A percentile compares a stretch with the other conserved stretches of the same genome.
These are phyloP conservation scores for Oegoconia quadripuncta DNA, from an alignment of 2,888 invertebrate species.

Conservation along the genomic window DNA sequence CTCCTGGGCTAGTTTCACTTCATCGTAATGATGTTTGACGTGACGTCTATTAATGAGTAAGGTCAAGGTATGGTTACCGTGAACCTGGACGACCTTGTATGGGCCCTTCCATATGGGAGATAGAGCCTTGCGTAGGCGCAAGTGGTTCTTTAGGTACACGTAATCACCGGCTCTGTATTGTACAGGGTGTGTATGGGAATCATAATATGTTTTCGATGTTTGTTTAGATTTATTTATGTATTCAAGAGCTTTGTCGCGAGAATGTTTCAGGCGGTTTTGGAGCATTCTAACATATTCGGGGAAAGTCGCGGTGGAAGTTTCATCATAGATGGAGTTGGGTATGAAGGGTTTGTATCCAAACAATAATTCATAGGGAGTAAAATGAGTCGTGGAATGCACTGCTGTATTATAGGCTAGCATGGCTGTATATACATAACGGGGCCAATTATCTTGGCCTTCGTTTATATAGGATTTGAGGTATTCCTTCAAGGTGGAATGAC, in stretches of 20 bases:
- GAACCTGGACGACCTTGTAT: slow-evolving; percentile 24
- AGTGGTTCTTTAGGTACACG: slow-evolving; percentile 23
- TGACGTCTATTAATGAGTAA: slow-evolving; percentile 23
- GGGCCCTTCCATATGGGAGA: slow-evolving; percentile 30
- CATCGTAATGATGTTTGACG: slow-evolving; percentile 19
- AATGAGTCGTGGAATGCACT: slow-evolving; percentile 25
- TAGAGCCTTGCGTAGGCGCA: slow-evolving; percentile 20
- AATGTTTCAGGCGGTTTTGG: slow-evolving; percentile 23
- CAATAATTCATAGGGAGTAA: slow-evolving; percentile 36
- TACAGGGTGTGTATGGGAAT: too few relatives aligned
- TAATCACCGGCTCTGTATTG: slow-evolving; percentile 19
- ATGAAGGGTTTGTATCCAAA: slow-evolving; percentile 37
- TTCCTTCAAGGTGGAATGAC: slow-evolving; percentile 29
- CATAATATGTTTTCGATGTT: slow-evolving; percentile 29
- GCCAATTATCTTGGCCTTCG: slow-evolving; percentile 28
- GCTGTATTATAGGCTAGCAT: too few relatives aligned
- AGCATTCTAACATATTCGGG: slow-evolving; percentile 25
- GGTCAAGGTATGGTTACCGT: slow-evolving; percentile 22
- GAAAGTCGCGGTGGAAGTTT: slow-evolving; percentile 10
- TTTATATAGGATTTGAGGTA: slow-evolving; percentile 27
- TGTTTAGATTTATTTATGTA: slow-evolving; percentile 26
- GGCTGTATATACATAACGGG: slow-evolving; percentile 23
- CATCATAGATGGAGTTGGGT: slow-evolving; percentile 26
- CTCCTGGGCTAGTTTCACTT: slow-evolving; percentile 17
- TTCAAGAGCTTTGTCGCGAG: slow-evolving; percentile 23